Evolutionary conservation across 64 coral and sea anemone species (phyloP).

Genomic region (Dendrophyllia cribrosa): DNA sequence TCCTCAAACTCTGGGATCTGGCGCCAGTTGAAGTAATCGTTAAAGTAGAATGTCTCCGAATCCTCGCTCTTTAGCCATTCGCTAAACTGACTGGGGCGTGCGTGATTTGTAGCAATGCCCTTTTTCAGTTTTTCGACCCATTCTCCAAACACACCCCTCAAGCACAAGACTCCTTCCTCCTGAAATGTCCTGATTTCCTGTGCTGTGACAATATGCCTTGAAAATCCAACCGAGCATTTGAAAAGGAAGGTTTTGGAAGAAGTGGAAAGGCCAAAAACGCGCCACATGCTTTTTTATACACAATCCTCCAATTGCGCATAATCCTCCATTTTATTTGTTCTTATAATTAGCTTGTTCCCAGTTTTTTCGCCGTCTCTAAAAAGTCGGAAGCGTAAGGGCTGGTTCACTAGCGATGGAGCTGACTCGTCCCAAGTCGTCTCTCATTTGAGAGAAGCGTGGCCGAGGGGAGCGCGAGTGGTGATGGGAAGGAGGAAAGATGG

Average conservation of each 20-base stretch:
- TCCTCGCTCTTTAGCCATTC: conserved; percentile 39
- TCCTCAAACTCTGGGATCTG: conserved; percentile 67
- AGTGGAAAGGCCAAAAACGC: neutral
- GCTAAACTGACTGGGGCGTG: conserved; percentile 58
- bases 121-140: conserved; percentile 75
- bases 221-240: neutral
- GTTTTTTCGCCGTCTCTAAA: no score
- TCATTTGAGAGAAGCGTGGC: no score
- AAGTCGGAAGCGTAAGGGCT: no score
- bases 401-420: no score
- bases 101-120: conserved; percentile 54
- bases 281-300: neutral
- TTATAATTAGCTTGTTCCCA: no score
- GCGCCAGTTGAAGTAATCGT: conserved; percentile 75
- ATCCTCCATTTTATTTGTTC: no score
- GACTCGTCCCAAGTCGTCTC: no score
- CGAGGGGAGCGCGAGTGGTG: no score
- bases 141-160: conserved; percentile 72
- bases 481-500: no score
- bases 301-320: neutral
- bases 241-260: neutral
- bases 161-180: conserved; percentile 61
- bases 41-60: conserved; percentile 53
- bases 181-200: conserved; percentile 63
- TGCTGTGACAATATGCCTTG: conserved; percentile 36